Evolutionary conservation across 2,888 invertebrate genomes (phyloP).

Genomic region (Psococerastis gibbosa): DNA sequence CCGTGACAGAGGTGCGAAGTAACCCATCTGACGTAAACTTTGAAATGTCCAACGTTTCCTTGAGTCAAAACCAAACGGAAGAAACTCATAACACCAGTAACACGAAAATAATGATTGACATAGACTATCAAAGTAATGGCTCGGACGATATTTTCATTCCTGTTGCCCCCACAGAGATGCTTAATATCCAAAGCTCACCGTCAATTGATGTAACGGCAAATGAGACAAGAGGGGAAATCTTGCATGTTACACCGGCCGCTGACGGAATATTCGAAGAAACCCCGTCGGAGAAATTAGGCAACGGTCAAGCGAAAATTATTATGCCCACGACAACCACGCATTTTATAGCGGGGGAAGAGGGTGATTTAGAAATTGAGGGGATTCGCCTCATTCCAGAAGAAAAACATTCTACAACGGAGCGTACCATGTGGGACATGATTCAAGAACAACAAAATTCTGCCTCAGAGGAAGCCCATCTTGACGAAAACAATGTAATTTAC

Average conservation of each 20-base stretch:
- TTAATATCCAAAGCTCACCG: neutral
- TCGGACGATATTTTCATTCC: neutral
- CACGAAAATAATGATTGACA: too few relatives aligned
- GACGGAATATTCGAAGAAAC: neutral
- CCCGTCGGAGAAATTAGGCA: neutral
- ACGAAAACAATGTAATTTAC: neutral
- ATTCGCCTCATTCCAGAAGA: neutral
- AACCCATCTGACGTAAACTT: neutral
- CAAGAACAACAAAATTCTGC: neutral
- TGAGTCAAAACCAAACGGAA: neutral
- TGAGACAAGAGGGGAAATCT: neutral
- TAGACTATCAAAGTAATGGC: neutral
- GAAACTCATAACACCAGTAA: neutral
- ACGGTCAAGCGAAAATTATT: neutral
- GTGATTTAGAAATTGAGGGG: neutral
- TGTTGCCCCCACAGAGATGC: too few relatives aligned
- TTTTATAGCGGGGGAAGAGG: too few relatives aligned
- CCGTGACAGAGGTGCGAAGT: neutral
- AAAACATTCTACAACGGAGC: neutral
- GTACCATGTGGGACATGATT: neutral
- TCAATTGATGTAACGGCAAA: neutral
- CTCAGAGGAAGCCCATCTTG: neutral
- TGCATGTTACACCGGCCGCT: neutral
- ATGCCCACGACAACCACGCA: too few relatives aligned
- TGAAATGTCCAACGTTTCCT: neutral